Evolutionary conservation across 2,113 vertebrate genomes (phyloP).

Genomic region (Ciconia boyciana): DNA sequence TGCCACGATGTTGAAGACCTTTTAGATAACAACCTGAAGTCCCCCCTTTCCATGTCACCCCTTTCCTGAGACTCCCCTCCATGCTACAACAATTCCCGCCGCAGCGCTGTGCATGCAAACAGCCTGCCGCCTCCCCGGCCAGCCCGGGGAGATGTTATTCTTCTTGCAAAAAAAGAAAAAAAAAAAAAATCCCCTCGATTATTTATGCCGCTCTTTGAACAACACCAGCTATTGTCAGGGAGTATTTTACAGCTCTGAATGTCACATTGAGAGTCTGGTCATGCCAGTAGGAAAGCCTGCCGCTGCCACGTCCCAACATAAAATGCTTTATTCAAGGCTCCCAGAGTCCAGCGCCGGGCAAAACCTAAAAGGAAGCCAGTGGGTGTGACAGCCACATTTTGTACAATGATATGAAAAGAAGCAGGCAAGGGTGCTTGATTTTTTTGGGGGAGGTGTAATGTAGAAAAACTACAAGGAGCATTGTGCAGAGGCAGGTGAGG

Average conservation of each 20-base stretch:
- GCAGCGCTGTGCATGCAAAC: not conserved
- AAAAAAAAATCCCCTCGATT: not conserved
- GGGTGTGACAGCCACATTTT: constrained; percentile 18
- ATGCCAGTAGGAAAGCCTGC: constrained; percentile 40
- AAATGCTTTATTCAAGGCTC: not conserved
- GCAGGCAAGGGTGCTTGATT: not conserved
- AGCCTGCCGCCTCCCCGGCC: rapidly evolving
- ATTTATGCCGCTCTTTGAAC: constrained; percentile 24
- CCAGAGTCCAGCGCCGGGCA: not conserved
- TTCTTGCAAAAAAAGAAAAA: not conserved
- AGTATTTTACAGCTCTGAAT: constrained; percentile 43
- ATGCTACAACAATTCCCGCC: not conserved
- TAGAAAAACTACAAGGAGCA: not conserved
- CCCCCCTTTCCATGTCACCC: not conserved
- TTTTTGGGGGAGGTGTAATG: not conserved
- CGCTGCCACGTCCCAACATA: constrained; percentile 13
- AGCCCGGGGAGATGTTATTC: not conserved
- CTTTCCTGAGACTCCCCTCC: not conserved
- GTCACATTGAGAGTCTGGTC: constrained; percentile 59
- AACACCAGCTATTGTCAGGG: constrained; percentile 52
- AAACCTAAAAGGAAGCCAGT: not conserved
- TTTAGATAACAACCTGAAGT: not conserved
- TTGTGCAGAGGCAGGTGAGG: not conserved
- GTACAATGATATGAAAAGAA: not conserved
- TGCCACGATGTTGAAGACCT: rapidly evolving